Evolutionary conservation across 2,888 invertebrate species (phyloP).

Genomic region (Plagodis dolabraria): DNA sequence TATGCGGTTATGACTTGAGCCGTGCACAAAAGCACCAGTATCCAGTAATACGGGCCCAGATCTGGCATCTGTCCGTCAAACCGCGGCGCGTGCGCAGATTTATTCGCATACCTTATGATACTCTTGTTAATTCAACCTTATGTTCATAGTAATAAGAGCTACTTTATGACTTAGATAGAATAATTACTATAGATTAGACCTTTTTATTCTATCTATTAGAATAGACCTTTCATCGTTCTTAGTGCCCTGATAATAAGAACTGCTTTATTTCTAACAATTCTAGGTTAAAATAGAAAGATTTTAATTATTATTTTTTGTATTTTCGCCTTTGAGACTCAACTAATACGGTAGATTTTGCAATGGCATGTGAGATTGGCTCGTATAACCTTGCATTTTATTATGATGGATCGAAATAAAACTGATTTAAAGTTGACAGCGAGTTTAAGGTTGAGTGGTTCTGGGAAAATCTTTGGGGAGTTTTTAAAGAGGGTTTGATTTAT

Average conservation of each 20-base stretch:
- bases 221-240: too few relatives aligned
- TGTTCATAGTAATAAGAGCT: background rate
- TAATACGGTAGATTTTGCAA: constrained; percentile 24
- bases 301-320: too few relatives aligned
- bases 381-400: constrained; percentile 12
- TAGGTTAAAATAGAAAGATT: too few relatives aligned
- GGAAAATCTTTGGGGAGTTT: constrained; percentile 10
- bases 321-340: background rate
- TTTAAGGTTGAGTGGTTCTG: constrained; percentile 25
- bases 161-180: background rate
- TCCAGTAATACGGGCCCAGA: constrained; percentile 26
- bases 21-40: constrained; percentile 19
- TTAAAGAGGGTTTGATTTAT: too few relatives aligned
- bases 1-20: constrained; percentile 10
- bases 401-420: constrained; percentile 34
- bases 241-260: too few relatives aligned
- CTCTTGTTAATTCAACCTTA: background rate
- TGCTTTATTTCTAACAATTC: too few relatives aligned
- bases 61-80: constrained; percentile 44
- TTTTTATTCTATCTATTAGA: too few relatives aligned
- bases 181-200: too few relatives aligned
- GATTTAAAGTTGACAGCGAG: constrained; percentile 32
- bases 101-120: constrained; percentile 14
- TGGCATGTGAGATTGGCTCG: constrained; percentile 1
- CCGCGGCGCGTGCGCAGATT: constrained; percentile 34